Conservation (phyloP, 2,888 invertebrate species). For the Zele albiditarsus region DNA sequence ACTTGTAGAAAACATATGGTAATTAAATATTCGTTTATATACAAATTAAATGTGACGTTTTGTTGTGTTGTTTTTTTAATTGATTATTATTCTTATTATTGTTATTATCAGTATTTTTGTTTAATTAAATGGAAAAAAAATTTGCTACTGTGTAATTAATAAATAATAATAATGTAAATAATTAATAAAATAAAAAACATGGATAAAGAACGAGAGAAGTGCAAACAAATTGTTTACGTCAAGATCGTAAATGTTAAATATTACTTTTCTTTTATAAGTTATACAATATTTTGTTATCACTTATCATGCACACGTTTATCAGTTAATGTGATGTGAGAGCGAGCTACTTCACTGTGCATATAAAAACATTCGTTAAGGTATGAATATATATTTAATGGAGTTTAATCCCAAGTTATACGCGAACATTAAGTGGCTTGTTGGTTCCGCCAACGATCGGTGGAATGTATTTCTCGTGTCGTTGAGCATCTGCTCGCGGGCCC, state of each 20-base stretch:
- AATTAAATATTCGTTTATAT: too few relatives aligned
- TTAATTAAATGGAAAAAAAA: too few relatives aligned
- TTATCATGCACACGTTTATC: not conserved
- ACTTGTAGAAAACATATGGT: too few relatives aligned
- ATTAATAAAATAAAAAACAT: not conserved
- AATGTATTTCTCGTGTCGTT: conserved; percentile 1
- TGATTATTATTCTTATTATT: too few relatives aligned
- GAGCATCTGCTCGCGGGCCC: conserved; percentile 24
- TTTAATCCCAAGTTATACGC: conserved; percentile 33
- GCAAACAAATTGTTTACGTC: not conserved
- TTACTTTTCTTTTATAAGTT: not conserved
- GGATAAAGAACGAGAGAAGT: too few relatives aligned
- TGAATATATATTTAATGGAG: conserved; percentile 25
- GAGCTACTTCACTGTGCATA: not conserved
- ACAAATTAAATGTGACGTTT: too few relatives aligned
- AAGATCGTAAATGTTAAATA: not conserved
- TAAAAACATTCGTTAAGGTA: not conserved
- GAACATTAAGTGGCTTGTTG: conserved; percentile 32
- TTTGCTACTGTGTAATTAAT: not conserved
- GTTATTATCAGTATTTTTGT: too few relatives aligned
- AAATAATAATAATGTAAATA: not conserved
- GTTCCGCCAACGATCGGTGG: conserved; percentile 31
- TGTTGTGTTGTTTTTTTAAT: too few relatives aligned
- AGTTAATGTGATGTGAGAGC: not conserved
- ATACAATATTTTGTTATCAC: not conserved